Evolutionary conservation across 2,888 invertebrate genomes (phyloP), one percentile per base, ranked within the genome.

Genomic region (Chelonus formosanus): DNA sequence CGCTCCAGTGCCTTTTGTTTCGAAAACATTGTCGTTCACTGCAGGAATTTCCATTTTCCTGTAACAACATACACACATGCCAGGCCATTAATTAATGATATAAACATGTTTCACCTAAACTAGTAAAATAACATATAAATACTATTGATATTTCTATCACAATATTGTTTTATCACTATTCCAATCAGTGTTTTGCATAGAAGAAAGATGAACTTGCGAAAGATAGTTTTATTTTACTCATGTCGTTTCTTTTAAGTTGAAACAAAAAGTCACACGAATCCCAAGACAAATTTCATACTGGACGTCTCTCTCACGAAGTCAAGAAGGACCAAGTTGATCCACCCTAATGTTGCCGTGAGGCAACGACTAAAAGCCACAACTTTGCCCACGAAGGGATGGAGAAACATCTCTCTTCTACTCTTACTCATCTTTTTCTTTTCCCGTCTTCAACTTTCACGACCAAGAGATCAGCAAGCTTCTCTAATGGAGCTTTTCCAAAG

Each of bases 11-110:
- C 71, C 68, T 65, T 71, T 68, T 71, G 69, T 71, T 70, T 70
- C 69, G 74, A 75, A 77, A 78, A 78, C 73, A 76, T 74, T 75
- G 72, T 71, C 71, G 65, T 53, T 32, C 34, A 50, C 52, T 58
- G 57, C 50, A 32, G 56, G 55, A 55, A 65, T 57, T 57, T 48
- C 55, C 54, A 55, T 62, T 57, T 32, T 60, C 48, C 44, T 32
- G 32, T 35, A 56, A 55, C 52, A 68, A 40, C 52, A 4, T 50
- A 47, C 59, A 20, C 44, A 40, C 6, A 50, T 52, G 59, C 31
- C 40, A 43, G 10, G 43, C 48, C 64, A 63, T 63, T 57, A 60
- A 63, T 68, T 62, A 50, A 55, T 48, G 45, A 62, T 63, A 64
- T 52, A 52, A 67, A 52, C 20, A 2, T 20, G 20, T 20, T 20